Evolutionary conservation across 2,797 vertebrate genomes (phyloP), one percentile per base, ranked within the genome.

Genomic region (Helicolenus hilgendorfi): DNA sequence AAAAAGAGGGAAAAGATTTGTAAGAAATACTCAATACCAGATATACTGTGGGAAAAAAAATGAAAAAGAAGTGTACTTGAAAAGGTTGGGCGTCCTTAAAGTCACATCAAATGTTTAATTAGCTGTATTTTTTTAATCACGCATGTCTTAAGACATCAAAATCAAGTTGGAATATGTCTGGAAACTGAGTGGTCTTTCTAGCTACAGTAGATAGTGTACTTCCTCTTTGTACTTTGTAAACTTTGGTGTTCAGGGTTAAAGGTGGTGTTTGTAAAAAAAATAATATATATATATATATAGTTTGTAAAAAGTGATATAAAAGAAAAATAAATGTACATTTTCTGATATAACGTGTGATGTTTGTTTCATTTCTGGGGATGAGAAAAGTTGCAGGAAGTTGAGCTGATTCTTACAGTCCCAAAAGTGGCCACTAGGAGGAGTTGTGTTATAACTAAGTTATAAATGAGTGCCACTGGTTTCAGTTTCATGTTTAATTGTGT

Each of bases 241-340:
- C 49, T 74, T 93, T 86, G 64, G 67, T 93, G 83, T 94, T 86
- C 55, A 36, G 89, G 89, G 74, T 94, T 71, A 41, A 89, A 89
- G 68, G 65, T 86, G 68, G 33, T 93, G 87, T 91, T 94, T 96
- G 83, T 94, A 92, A 79, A 83, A 31, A 31, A 41, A 29, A 83
- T 31, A 41, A 41, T 18, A 29, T 45, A 45, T 72, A 69, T 55
- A 75, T 78, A 88, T 84, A 77, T 77, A 88, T 77, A 82, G 68
- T 91, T 91, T 91, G 88, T 91, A 91, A 90, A 91, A 91, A 84
- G 35, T 87, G 26, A 74, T 31, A 74, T 31, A 14, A 36, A 67
- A 85, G 41, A 41, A 80, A 60, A 95, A 93, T 93, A 95, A 96
- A 96, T 91, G 87, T 85, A 91, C 65, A 77, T 94, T 94, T 96